Conservation (phyloP, 2,113 vertebrate species). For the Gnathonemus echidnorhynchus region DNA sequence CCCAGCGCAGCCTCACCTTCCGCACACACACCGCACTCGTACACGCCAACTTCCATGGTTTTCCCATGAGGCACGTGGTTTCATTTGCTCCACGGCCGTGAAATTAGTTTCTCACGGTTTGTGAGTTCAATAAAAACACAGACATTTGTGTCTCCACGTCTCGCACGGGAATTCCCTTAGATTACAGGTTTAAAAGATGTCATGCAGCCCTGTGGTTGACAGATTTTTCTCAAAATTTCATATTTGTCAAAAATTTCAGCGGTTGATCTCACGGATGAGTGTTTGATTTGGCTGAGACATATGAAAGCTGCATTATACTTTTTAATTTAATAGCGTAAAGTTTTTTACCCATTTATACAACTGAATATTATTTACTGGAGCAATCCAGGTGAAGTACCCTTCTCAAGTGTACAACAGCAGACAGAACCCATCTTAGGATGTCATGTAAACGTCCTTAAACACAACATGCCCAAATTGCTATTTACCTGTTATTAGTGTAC, state of each 20-base stretch:
- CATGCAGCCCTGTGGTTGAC: not conserved
- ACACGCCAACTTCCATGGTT: not conserved
- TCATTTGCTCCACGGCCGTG: not conserved
- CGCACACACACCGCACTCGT: not conserved
- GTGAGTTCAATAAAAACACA: conserved; percentile 6
- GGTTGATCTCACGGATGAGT: not conserved
- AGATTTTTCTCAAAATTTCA: not conserved
- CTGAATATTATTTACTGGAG: not conserved
- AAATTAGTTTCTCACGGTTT: conserved; percentile 11
- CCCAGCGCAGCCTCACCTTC: not conserved
- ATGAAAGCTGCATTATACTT: not conserved
- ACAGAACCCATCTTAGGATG: not conserved
- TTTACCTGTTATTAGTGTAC: not conserved
- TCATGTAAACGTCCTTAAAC: not conserved
- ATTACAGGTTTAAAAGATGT: not conserved
- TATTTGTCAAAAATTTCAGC: not conserved
- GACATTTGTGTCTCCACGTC: not conserved
- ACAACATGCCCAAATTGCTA: not conserved
- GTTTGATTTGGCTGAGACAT: not conserved
- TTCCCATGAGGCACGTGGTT: not conserved
- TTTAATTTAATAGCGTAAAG: not conserved
- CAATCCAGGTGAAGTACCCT: not conserved
- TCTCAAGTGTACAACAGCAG: not conserved
- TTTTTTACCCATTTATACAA: not conserved
- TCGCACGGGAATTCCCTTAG: not conserved